A percentile compares a stretch with the other conserved stretches of the same genome.
Conservation (phyloP, 2,113 vertebrate genomes). For the Nansenia antarctica region DNA sequence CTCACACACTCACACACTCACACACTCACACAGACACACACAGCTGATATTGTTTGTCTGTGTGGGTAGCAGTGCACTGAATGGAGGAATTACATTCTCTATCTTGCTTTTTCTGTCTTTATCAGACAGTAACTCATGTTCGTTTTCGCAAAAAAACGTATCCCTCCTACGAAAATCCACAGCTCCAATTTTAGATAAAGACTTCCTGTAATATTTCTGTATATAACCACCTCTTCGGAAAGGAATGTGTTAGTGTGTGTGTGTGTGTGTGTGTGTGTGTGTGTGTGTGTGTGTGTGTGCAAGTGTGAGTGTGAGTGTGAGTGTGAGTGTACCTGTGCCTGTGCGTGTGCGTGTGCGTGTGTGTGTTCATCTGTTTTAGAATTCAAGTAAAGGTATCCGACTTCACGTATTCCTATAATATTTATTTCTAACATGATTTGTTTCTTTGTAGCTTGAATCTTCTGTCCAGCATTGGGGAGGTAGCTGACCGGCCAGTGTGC, state of each 20-base stretch:
- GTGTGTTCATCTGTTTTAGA: background rate
- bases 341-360: background rate
- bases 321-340: background rate
- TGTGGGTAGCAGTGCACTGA: background rate
- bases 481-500: background rate
- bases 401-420: too few relatives aligned
- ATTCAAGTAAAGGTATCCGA: background rate
- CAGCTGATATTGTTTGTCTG: constrained; percentile 8
- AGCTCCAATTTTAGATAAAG: constrained; percentile 32
- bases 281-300: background rate
- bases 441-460: too few relatives aligned
- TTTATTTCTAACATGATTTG: too few relatives aligned
- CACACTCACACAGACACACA: constrained; percentile 8
- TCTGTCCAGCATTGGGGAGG: too few relatives aligned
- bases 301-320: background rate
- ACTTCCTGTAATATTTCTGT: background rate
- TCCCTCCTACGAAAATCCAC: constrained; percentile 10
- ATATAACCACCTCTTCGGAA: background rate
- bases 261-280: constrained; percentile 5
- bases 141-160: background rate
- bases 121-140: constrained; percentile 21
- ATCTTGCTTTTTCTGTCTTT: constrained; percentile 25
- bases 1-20: constrained; percentile 4
- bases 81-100: constrained; percentile 27
- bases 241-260: background rate